Percentiles rank a stretch among this genome's conserved stretches.
These are phyloP conservation scores for Sanderia malayensis DNA, from an alignment of 30 jellyfish, hydroid and myxozoan genomes.

Conservation along the genomic window DNA sequence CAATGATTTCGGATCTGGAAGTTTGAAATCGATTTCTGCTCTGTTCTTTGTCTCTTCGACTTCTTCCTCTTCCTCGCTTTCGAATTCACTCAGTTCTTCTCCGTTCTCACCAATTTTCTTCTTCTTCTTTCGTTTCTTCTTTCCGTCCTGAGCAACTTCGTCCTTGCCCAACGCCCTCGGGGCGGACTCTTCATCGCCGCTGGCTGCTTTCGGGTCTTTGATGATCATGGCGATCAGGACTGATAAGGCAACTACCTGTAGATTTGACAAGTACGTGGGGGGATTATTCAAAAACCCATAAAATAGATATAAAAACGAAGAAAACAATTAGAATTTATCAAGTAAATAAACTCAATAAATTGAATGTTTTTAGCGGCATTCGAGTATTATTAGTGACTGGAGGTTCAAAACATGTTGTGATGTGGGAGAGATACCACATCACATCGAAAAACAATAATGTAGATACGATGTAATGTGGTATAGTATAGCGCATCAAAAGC, in stretches of 20 bases:
- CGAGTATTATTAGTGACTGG: too few relatives aligned
- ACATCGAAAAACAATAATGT: too few relatives aligned
- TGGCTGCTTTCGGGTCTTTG: constrained; percentile 79
- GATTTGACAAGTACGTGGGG: neutral
- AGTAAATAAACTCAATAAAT: too few relatives aligned
- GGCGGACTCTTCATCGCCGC: constrained; percentile 64
- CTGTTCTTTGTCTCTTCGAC: constrained; percentile 29
- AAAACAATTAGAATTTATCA: too few relatives aligned
- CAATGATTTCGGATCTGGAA: constrained; percentile 80
- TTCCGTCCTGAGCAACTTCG: constrained; percentile 43
- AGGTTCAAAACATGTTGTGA: too few relatives aligned
- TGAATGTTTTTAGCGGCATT: too few relatives aligned
- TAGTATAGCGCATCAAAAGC: too few relatives aligned
- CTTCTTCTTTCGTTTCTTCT: constrained; percentile 73
- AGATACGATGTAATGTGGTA: too few relatives aligned
- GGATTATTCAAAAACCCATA: too few relatives aligned
- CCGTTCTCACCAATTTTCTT: constrained; percentile 51
- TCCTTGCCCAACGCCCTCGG: constrained; percentile 34
- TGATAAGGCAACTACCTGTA: constrained; percentile 68
- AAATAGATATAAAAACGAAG: too few relatives aligned
- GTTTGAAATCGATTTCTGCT: constrained; percentile 47
- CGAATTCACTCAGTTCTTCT: constrained; percentile 40
- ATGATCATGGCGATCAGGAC: constrained; percentile 69
- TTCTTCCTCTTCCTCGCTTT: constrained; percentile 57
- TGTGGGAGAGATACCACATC: too few relatives aligned